Evolutionary conservation across 2,888 invertebrate genomes (phyloP).

Genomic region (Synanthedon tipuliformis): DNA sequence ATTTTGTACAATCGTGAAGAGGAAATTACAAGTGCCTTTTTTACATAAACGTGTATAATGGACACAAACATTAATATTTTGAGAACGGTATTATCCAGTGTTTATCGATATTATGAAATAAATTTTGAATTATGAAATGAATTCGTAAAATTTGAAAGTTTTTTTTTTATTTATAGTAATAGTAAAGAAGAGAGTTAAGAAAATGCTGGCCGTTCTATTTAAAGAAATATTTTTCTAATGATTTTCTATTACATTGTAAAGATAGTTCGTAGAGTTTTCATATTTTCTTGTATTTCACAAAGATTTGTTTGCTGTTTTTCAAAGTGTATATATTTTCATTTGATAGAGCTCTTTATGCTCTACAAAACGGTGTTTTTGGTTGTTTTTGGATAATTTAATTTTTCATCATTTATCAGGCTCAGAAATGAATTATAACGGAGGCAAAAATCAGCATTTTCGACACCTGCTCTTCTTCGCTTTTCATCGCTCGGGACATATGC

Average conservation of each 20-base stretch:
- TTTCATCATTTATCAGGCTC: not conserved
- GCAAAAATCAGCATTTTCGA: not conserved
- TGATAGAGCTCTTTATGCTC: too few species aligned
- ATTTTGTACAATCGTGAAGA: slow-evolving; percentile 21
- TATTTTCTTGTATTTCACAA: not conserved
- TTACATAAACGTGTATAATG: not conserved
- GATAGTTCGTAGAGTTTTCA: not conserved
- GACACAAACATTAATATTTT: too few species aligned
- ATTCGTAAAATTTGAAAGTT: too few species aligned
- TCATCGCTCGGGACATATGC: not conserved
- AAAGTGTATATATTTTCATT: not conserved
- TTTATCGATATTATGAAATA: too few species aligned
- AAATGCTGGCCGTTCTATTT: too few species aligned
- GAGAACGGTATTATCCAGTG: too few species aligned
- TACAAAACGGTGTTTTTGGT: too few species aligned
- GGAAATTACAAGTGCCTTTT: not conserved
- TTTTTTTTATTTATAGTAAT: too few species aligned
- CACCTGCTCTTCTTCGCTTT: not conserved
- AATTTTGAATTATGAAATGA: too few species aligned
- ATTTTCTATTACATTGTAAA: not conserved
- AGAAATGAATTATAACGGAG: not conserved
- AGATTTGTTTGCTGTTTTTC: not conserved
- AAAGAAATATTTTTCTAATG: too few species aligned
- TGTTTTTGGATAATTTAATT: not conserved
- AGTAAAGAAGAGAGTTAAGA: too few species aligned